Conservation (phyloP, 2,113 vertebrate species). For the Tauraco erythrolophus region DNA sequence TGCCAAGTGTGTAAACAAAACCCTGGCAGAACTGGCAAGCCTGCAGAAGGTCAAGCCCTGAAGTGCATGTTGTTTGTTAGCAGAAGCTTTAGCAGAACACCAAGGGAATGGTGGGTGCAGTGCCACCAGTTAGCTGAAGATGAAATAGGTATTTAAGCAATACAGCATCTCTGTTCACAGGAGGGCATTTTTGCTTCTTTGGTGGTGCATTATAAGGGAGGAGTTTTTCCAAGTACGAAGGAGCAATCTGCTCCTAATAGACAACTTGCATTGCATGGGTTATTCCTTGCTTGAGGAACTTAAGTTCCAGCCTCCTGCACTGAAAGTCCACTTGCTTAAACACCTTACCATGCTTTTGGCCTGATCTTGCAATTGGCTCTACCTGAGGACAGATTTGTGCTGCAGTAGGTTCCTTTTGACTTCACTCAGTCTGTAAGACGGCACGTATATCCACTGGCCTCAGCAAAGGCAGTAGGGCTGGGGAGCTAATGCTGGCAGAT, state of each 20-base stretch:
- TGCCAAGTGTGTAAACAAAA: slow-evolving; percentile 54
- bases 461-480: neutral
- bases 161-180: neutral
- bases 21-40: slow-evolving; percentile 49
- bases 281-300: neutral
- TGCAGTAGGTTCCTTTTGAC: neutral
- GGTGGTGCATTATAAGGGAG: neutral
- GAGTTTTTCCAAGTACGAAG: neutral
- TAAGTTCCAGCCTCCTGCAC: neutral
- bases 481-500: neutral
- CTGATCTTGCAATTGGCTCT: neutral
- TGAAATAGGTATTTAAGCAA: neutral
- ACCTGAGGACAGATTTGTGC: neutral
- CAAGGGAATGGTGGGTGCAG: neutral
- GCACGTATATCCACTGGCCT: neutral
- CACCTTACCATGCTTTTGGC: fast-evolving
- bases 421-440: neutral
- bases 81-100: slow-evolving; percentile 19
- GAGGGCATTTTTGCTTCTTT: neutral
- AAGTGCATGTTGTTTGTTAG: slow-evolving; percentile 49
- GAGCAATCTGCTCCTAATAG: neutral
- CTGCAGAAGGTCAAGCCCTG: slow-evolving; percentile 30
- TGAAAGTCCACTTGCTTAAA: neutral
- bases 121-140: neutral
- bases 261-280: neutral